Base-by-base conservation (phyloP, 2,797 vertebrate genomes). In the Taenioides sp. region DNA sequence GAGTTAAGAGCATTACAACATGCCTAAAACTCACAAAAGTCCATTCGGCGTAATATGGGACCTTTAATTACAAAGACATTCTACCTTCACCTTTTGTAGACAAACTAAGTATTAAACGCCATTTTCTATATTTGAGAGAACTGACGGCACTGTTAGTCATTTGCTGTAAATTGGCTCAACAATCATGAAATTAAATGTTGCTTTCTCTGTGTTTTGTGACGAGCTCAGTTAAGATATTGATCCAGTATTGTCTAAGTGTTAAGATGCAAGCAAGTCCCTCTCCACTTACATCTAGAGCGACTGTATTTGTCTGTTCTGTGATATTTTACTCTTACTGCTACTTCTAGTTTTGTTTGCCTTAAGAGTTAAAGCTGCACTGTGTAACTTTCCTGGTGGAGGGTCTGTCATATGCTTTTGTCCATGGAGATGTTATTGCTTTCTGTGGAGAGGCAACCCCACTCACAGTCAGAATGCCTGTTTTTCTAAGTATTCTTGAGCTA, bases 141-240 rank as follows among this genome's bases (percentile, higher is more conserved):
- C 61, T 4, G 22, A 64, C 65, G 28, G 18, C 2, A n/a, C 69
- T 65, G 47, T 75, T 61, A 60, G 47, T 74, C 76, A 70, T 77
- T 25, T 17, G 78, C 79, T 85, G 76, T 85, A 72, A 6, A 69
- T 72, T 50, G 57, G 67, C 77, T 58, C 67, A 58, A 58, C 34
- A 58, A 68, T 40, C 54, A 68, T 68, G 28, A 18, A 14, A 16
- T 68, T 68, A 40, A 58, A 43, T 68, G 66, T 67, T 57, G 66
- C 66, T 67, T 67, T 67, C 50, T 58, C 34, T 43, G 50, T 57
- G 54, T 68, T 67, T n/a, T 57, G 66, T 67, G 52, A 49, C 47
- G 0, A 67, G 28, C 27, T 22, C 18, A 57, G 28, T 55, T 57
- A 17, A 57, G 37, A 55, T 55, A 20, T 50, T 20, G 2, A 65